Conservation (phyloP, 1,140 invertebrate species). For the Drosophila miranda region DNA sequence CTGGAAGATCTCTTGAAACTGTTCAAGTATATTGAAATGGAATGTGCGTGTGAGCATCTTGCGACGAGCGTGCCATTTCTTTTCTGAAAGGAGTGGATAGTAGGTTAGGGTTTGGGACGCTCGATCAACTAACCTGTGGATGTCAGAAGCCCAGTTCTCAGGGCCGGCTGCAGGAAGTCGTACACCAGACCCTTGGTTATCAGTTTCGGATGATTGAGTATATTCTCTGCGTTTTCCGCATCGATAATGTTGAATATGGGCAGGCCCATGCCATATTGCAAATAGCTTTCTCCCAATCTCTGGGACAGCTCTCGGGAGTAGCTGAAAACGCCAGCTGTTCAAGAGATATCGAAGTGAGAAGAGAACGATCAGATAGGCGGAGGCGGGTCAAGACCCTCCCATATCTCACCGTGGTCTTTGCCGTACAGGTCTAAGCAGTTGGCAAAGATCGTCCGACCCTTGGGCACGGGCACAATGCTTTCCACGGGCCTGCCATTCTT, state of each 20-base stretch:
- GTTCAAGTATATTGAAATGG: conserved; percentile 93
- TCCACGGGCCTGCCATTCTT: conserved; percentile 44
- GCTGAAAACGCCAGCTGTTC: conserved; percentile 39
- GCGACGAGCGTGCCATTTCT: no score
- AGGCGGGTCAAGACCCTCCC: not conserved
- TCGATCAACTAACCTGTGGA: conserved; percentile 83
- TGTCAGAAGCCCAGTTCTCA: conserved; percentile 86
- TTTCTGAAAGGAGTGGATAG: no score
- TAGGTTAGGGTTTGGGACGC: no score
- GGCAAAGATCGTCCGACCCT: conserved; percentile 47
- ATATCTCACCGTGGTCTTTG: conserved; percentile 41
- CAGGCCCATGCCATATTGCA: conserved; percentile 42
- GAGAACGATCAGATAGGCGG: not conserved
- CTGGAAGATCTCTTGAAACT: conserved; percentile 88
- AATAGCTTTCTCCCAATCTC: conserved; percentile 21
- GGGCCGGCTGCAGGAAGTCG: conserved; percentile 86
- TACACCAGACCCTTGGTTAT: conserved; percentile 66
- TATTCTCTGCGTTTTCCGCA: conserved; percentile 49
- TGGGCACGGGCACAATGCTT: conserved; percentile 19
- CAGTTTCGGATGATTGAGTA: conserved; percentile 55
- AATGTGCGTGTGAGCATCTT: no score
- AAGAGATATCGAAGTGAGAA: no score
- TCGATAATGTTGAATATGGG: conserved; percentile 56
- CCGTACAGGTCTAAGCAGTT: conserved; percentile 52
- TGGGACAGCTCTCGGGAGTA: conserved; percentile 14